A percentile compares a stretch with the other conserved stretches of the same genome.
Evolutionary conservation across 2,797 vertebrate species (phyloP).

Genomic region (Gadopsis bispinosus): DNA sequence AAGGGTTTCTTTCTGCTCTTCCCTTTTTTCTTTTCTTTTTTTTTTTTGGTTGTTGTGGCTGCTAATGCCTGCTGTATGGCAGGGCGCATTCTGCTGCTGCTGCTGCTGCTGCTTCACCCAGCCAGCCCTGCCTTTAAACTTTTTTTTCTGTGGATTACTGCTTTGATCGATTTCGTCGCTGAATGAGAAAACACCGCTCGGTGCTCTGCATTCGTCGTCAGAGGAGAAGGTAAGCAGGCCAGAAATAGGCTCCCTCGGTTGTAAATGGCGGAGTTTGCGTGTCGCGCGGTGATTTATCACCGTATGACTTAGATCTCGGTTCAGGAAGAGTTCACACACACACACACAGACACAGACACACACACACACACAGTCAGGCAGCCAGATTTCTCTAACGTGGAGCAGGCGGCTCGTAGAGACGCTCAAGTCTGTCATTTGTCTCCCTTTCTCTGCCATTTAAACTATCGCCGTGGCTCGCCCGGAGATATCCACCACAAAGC

Average conservation of each 20-base stretch:
- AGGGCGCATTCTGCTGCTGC: conserved; percentile 76
- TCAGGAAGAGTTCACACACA: conserved; percentile 99
- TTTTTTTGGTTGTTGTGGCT: conserved; percentile 74
- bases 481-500: conserved; percentile 58
- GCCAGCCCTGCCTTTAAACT: conserved; percentile 80
- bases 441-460: conserved; percentile 69
- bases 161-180: conserved; percentile 88
- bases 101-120: conserved; percentile 60
- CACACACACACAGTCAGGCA: conserved; percentile 66
- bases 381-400: conserved; percentile 79
- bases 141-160: conserved; percentile 84
- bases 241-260: conserved; percentile 91
- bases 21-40: too few relatives aligned
- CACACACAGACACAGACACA: too few relatives aligned
- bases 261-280: conserved; percentile 98
- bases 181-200: conserved; percentile 88
- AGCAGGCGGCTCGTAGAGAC: conserved; percentile 66
- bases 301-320: conserved; percentile 99
- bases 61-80: conserved; percentile 76
- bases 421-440: conserved; percentile 76
- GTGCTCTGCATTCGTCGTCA: conserved; percentile 93
- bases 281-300: conserved; percentile 98
- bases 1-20: conserved; percentile 80
- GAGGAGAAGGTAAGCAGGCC: conserved; percentile 99
- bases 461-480: conserved; percentile 59